Evolutionary conservation across 2,888 invertebrate species (phyloP).

Genomic region (Frankliniella fusca): DNA sequence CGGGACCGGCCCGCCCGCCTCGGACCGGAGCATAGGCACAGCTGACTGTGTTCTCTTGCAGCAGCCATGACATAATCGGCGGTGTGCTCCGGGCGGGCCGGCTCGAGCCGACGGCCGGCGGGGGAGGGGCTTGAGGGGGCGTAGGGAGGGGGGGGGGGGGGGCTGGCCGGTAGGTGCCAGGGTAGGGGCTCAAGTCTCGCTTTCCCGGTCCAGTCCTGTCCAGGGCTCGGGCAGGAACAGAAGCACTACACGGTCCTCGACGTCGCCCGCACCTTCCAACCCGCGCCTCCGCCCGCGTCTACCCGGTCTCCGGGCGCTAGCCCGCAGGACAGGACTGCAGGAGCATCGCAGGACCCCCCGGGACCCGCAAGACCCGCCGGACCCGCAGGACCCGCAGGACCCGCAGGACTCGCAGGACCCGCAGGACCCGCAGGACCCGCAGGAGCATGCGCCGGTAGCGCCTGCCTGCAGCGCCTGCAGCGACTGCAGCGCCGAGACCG

Average conservation of each 20-base stretch:
- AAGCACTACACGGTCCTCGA: neutral
- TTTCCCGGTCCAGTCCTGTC: slow-evolving; percentile 3
- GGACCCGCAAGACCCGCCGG: too few relatives aligned
- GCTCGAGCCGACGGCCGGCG: neutral
- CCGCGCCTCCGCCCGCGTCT: too few relatives aligned
- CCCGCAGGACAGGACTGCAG: too few relatives aligned
- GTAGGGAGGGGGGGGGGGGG: neutral
- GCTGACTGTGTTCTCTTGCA: neutral
- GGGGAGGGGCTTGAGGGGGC: too few relatives aligned
- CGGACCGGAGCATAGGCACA: neutral
- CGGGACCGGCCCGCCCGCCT: neutral
- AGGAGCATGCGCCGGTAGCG: too few relatives aligned
- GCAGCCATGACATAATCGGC: slow-evolving; percentile 8
- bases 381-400: too few relatives aligned
- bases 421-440: too few relatives aligned
- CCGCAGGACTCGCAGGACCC: too few relatives aligned
- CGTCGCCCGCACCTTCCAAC: neutral
- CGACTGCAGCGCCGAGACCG: too few relatives aligned
- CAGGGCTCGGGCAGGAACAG: neutral
- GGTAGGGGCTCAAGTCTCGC: neutral
- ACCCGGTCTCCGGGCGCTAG: too few relatives aligned
- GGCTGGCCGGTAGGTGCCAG: neutral
- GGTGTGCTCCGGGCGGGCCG: neutral
- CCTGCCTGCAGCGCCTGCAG: too few relatives aligned
- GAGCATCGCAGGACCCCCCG: too few relatives aligned